Base-by-base conservation (phyloP, 1,140 invertebrate species). In the Fopius arisanus region DNA sequence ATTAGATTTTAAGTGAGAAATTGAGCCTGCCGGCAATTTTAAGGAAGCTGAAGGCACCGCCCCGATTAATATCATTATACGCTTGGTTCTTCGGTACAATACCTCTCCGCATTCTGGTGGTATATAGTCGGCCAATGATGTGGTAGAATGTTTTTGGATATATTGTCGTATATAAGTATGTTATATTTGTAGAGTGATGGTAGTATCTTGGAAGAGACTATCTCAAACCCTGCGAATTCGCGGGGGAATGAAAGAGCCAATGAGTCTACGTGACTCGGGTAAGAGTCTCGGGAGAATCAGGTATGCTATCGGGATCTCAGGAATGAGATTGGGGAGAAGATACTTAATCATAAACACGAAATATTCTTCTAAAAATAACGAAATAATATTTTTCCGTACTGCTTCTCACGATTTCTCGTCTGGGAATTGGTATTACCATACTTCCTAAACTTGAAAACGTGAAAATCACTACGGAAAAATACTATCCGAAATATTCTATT, bases 1-100 rank as follows among this genome's bases (percentile, higher is more conserved):
- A 88, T 88, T 88, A 88, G 83, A 86, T 84, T 86, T 86, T 86
- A 87, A 86, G 85, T 86, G 86, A 87, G 86, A 87, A 87, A 88
- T 87, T 86, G 85, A 84, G 84, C 85, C 85, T 84, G 84, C 84
- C 80, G 84, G 85, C 85, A 88, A 88, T 87, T 88, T 88, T 87
- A 86, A 86, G 86, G 86, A 88, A 88, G 85, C 84, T 81, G 84
- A 85, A 86, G 80, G 76, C 78, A 79, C 82, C 82, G 80, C 82
- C 79, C 84, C 85, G 86, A 87, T 88, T 86, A 87, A 88, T 87
- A 87, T 87, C 83, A 88, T 88, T 83, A 80, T 76, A 80, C 77
- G 79, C 77, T 84, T 72, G 75, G 74, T 80, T 72, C 77, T 77
- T 80, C 67, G 62, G 33, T 31, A 48, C 65, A 62, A 76, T 76